Percentiles rank a stretch among this genome's conserved stretches.
phyloP scores from a whole-genome alignment of 2,113 vertebrate genomes.

The Lota lota region DNA sequence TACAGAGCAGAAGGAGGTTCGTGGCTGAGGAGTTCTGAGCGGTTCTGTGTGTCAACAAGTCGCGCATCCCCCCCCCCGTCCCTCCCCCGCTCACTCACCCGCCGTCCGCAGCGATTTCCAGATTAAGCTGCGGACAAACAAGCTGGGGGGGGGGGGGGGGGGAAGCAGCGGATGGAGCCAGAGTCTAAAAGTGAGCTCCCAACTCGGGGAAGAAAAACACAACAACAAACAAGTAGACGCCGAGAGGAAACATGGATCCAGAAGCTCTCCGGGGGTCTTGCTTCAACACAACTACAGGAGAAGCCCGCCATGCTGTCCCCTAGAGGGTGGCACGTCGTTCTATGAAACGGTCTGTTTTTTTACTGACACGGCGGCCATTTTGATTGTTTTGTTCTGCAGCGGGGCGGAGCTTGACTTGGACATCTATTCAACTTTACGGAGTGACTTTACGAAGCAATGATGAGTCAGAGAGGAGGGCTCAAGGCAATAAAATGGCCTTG shows the following conservation, averaged over 20 bases:
- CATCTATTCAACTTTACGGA: too few species aligned
- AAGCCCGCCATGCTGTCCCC: constrained; percentile 18
- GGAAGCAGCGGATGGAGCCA: constrained; percentile 8
- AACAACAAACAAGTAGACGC: background rate
- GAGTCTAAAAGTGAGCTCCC: constrained; percentile 6
- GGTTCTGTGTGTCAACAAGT: background rate
- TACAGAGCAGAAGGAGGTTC: too few species aligned
- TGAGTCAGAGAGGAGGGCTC: too few species aligned
- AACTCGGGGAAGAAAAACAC: background rate
- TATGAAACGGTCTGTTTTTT: too few species aligned
- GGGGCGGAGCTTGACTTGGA: too few species aligned
- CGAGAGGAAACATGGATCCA: background rate
- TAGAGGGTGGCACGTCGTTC: background rate
- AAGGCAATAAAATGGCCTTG: too few species aligned
- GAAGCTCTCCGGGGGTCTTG: constrained; percentile 3
- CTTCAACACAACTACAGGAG: constrained; percentile 31
- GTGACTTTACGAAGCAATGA: too few species aligned
- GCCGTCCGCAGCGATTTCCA: constrained; percentile 7
- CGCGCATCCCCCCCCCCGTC: too few species aligned
- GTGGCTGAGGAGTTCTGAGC: constrained; percentile 30
- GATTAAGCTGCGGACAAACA: constrained; percentile 45
- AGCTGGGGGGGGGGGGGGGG: background rate
- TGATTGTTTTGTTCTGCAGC: too few species aligned
- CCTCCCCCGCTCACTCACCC: background rate
- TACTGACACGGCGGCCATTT: too few species aligned